Conservation (phyloP, 2,888 invertebrate genomes). For the Cybosia mesomella region DNA sequence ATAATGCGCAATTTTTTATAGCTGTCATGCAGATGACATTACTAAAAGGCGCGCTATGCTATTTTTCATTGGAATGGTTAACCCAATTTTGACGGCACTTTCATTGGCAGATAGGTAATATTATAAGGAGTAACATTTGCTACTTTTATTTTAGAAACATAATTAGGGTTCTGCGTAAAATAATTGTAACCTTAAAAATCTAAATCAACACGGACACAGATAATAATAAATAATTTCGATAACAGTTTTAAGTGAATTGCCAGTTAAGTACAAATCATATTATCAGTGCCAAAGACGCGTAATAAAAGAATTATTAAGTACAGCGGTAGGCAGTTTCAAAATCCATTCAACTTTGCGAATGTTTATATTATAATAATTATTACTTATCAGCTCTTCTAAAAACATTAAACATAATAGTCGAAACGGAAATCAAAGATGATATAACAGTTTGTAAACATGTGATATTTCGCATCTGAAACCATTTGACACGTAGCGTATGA, state of each 20-base stretch:
- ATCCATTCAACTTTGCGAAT: slow-evolving; percentile 10
- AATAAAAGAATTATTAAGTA: slow-evolving; percentile 3
- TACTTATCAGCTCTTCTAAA: slow-evolving; percentile 3
- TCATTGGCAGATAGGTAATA: too few species aligned
- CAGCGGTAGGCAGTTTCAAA: background rate
- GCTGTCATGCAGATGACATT: too few species aligned
- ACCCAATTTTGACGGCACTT: too few species aligned
- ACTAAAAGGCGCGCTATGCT: too few species aligned
- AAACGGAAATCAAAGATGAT: background rate
- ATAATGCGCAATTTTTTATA: too few species aligned
- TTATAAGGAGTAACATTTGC: too few species aligned
- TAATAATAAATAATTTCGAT: background rate
- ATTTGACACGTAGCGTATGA: background rate
- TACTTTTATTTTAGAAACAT: too few species aligned
- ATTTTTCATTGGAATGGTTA: too few species aligned
- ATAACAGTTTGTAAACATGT: slow-evolving; percentile 1
- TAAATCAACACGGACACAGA: too few species aligned
- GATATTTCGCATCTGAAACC: background rate
- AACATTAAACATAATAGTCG: background rate
- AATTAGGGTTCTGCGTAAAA: too few species aligned
- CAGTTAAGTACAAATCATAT: background rate
- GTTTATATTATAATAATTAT: slow-evolving; percentile 2
- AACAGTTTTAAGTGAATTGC: background rate
- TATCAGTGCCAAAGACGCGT: slow-evolving; percentile 4
- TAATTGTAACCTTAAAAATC: too few species aligned